A percentile compares a stretch with the other conserved stretches of the same genome.
These are phyloP conservation scores for Sipunculus nudus DNA, from an alignment of 2,888 invertebrate genomes.

Conservation along the genomic window DNA sequence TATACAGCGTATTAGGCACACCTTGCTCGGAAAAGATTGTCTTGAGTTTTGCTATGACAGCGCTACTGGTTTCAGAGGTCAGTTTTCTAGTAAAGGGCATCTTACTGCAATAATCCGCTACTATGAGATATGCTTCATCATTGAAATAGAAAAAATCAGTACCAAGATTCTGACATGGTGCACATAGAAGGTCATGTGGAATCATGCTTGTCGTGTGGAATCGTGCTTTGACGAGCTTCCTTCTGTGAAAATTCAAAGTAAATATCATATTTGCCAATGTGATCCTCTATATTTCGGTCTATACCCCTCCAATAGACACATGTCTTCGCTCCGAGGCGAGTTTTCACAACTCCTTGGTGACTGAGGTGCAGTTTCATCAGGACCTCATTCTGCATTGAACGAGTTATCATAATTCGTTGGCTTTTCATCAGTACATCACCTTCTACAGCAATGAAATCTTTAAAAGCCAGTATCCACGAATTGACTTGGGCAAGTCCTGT, in stretches of 20 bases:
- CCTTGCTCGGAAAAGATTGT: conserved; percentile 9
- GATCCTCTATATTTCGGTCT: conserved; percentile 24
- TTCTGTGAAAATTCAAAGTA: conserved; percentile 19
- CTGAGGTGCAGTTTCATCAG: conserved; percentile 20
- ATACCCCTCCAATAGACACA: conserved; percentile 26
- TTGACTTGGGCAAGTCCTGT: conserved; percentile 8
- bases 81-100: background rate
- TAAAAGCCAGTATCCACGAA: conserved; percentile 21
- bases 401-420: conserved; percentile 17
- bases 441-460: conserved; percentile 22
- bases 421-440: conserved; percentile 28
- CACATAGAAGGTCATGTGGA: conserved; percentile 13
- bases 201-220: too few relatives aligned
- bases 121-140: background rate
- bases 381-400: conserved; percentile 7
- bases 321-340: conserved; percentile 14
- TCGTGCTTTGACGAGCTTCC: too few relatives aligned
- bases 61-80: background rate
- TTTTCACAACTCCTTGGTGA: conserved; percentile 25
- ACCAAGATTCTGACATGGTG: conserved; percentile 22
- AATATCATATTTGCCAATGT: background rate
- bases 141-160: conserved; percentile 23
- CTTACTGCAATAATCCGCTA: conserved; percentile 8
- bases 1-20: background rate
- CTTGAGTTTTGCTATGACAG: background rate